Evolutionary conservation across 2,113 vertebrate species (phyloP), one percentile per base, ranked within the genome.

Genomic region (Lynx canadensis): DNA sequence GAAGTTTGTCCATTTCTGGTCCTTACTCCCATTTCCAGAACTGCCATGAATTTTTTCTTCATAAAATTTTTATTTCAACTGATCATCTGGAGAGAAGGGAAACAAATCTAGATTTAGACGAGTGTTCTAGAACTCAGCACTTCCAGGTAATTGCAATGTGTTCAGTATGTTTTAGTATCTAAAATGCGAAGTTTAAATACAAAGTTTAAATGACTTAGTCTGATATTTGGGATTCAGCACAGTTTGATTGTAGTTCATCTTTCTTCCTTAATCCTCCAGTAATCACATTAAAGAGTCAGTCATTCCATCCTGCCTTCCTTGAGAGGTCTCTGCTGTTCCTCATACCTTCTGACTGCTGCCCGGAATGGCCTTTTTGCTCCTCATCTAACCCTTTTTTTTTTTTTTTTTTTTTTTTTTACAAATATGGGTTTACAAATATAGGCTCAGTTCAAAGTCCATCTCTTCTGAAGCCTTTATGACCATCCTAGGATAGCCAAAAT

Each of bases 1-100:
- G 41, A 92, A 94, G 19, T 86, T 78, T 76, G 14, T 82, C 36
- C 36, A n/a, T 92, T 91, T 86, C 65, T 95, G 41, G 5, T 82
- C 33, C 11, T 31, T 21, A 57, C 81, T 93, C 15, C 78, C 60
- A 29, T 90, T 79, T 86, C 63, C 5, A 74, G n/a, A 93, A 87
- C 15, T 50, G 29, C 4, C 52, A 83, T 25, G 7, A 13, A 55
- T 76, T 91, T 96, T 16, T 55, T 93, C 69, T 65, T 85, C 33
- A n/a, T 14, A 97, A 57, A 57, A 57, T 73, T 78, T 15, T 80
- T 81, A 73, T 88, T 96, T 88, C 76, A 94, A 9, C 29, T 45
- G 55, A 95, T 82, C n/a, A 78, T 60, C 55, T 65, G 27, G 31
- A 21, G 57, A 91, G 55, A 96, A 63, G 36, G 45, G 52, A 92